phyloP scores from a whole-genome alignment of 2,113 vertebrate species.

The Apodemus sylvaticus region DNA sequence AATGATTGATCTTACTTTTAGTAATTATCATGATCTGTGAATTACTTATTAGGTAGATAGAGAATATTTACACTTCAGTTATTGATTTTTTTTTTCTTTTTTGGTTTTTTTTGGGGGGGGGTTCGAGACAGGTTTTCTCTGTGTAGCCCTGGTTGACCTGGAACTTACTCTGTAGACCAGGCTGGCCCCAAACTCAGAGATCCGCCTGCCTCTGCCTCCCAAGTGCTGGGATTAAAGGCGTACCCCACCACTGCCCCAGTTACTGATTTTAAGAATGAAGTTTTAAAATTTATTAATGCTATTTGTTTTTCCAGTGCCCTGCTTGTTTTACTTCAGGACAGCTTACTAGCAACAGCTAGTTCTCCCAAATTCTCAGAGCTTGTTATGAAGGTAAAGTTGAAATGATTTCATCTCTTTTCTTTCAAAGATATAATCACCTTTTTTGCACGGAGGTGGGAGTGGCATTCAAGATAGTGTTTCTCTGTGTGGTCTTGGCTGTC shows the following conservation, averaged over 20 bases:
- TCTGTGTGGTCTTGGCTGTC: neutral
- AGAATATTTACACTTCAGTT: neutral
- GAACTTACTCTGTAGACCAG: no score
- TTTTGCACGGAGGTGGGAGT: neutral
- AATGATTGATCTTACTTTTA: neutral
- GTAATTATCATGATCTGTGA: neutral
- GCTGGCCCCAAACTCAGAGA: no score
- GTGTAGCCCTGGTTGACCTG: no score
- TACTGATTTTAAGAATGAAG: neutral
- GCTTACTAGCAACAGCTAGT: constrained; percentile 92
- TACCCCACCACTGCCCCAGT: no score
- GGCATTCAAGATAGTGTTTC: neutral
- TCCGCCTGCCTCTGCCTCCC: no score
- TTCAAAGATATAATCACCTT: constrained; percentile 22
- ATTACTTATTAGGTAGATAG: neutral
- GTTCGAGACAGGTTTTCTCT: no score
- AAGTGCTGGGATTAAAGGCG: no score
- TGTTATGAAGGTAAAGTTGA: constrained; percentile 94
- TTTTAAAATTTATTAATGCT: constrained; percentile 54
- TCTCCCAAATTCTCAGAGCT: constrained; percentile 96
- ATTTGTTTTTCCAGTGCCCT: constrained; percentile 88
- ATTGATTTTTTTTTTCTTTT: no score
- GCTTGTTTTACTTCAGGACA: constrained; percentile 97
- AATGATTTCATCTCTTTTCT: constrained; percentile 56
- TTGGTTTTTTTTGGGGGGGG: no score